Evolutionary conservation across 2,797 vertebrate species (phyloP), one percentile per base, ranked within the genome.

Genomic region (Syngnathus rostellatus): DNA sequence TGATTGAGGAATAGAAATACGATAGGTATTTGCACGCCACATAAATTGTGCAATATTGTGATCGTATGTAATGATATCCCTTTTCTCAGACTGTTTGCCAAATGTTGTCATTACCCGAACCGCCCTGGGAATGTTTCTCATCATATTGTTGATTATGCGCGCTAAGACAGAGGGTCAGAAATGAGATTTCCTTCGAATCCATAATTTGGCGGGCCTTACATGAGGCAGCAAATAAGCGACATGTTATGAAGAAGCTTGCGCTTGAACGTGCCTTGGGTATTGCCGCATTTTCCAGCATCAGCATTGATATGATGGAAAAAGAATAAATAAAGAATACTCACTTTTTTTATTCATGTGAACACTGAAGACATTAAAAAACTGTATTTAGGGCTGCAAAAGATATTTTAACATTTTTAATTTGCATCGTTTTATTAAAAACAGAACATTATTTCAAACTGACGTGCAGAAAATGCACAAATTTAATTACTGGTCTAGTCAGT

Each of bases 111-210:
- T 23, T 21, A 54, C 12, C 6, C 25, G 31, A 58, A 58, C 14
- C 5, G 37, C 31, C 5, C 5, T 37, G 3, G 31, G 40, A 43
- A 23, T 55, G 43, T 64, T 50, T 62, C 37, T 55, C 10, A 7
- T 64, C 10, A 12, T 64, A 23, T 31, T 8, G 16, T 23, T 72
- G 50, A 31, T 23, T 41, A 16, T 67, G 37, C 23, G 46, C 39
- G 54, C 46, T 1, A 19, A 12, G 31, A 40, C 11, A n/a, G 23
- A 54, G 25, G 57, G 41, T 7, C 9, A 2, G 3, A 48, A 38
- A 54, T 14, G 19, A 10, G 9, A 48, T 46, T 62, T 66, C 21
- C 25, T 7, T 66, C 65, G 9, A 51, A 46, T 65, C 48, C 62
- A 40, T 62, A 3, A 68, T 65, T 66, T 60, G 16, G 10, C 45